Percentiles rank a stretch among this genome's conserved stretches.
Evolutionary conservation across 2,888 invertebrate species (phyloP).

Genomic region (Heliconius sara): DNA sequence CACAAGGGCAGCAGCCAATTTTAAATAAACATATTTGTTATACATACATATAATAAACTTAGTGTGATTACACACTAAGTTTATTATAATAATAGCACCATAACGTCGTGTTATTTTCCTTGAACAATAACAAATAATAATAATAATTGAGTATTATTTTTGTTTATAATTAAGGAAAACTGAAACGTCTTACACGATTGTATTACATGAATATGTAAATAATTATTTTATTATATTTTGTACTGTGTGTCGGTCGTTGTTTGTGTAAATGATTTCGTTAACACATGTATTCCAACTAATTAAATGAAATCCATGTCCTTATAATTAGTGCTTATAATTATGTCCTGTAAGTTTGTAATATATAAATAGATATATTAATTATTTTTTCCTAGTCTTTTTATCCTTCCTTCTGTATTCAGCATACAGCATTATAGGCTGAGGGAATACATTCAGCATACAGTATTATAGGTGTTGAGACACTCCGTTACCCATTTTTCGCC

Average conservation of each 20-base stretch:
- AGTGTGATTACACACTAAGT: neutral
- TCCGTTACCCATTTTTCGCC: too few relatives aligned
- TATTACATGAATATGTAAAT: neutral
- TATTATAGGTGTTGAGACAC: too few relatives aligned
- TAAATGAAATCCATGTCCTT: neutral
- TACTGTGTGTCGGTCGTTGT: neutral
- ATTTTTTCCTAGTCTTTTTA: too few relatives aligned
- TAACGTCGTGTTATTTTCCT: neutral
- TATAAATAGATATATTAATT: too few relatives aligned
- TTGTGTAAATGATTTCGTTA: neutral
- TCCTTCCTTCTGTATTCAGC: too few relatives aligned
- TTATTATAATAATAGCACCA: neutral
- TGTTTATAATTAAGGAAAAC: neutral
- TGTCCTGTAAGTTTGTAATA: conserved; percentile 4
- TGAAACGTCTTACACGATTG: neutral
- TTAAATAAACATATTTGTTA: neutral
- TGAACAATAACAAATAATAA: neutral
- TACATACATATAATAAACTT: too few relatives aligned
- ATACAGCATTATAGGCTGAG: too few relatives aligned
- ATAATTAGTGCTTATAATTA: neutral
- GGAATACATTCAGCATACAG: too few relatives aligned
- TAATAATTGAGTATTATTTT: neutral
- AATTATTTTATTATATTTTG: neutral
- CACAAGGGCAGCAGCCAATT: neutral
- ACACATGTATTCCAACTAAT: neutral